A percentile compares a stretch with the other conserved stretches of the same genome.
Conservation (phyloP, 2,797 vertebrate species). For the Propithecus perrieri region DNA sequence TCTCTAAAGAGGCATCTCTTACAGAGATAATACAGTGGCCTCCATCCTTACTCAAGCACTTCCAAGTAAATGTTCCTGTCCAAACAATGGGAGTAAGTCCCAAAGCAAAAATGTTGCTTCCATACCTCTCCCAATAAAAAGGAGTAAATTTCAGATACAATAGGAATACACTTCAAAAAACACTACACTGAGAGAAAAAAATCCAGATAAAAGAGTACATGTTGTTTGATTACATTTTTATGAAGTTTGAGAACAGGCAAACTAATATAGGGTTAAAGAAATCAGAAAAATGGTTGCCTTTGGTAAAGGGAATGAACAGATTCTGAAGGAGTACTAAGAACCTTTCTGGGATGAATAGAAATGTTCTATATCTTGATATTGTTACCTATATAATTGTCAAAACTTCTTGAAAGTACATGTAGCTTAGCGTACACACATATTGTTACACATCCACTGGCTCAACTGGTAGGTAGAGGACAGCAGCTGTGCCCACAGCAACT, state of each 20-base stretch:
- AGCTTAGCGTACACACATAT: not conserved
- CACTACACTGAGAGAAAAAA: not conserved
- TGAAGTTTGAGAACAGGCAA: not conserved
- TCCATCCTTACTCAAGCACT: not conserved
- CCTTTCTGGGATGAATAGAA: not conserved
- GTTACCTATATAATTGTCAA: not conserved
- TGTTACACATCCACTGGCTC: not conserved
- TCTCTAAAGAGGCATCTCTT: not conserved
- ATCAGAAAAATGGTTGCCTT: not conserved
- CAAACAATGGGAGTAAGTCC: not conserved
- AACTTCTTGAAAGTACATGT: not conserved
- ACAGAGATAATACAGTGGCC: not conserved
- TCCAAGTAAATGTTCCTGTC: not conserved
- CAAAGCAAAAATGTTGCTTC: not conserved
- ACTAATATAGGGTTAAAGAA: not conserved
- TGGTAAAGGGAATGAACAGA: not conserved
- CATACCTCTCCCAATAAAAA: not conserved
- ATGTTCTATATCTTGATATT: not conserved
- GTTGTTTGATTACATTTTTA: not conserved
- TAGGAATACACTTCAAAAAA: not conserved
- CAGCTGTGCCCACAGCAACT: not conserved
- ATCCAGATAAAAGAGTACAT: not conserved
- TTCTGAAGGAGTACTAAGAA: not conserved
- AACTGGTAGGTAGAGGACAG: not conserved
- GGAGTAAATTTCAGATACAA: not conserved